Percentiles rank a stretch among this genome's conserved stretches.
phyloP scores from a whole-genome alignment of 1,140 invertebrate species.

The Linepithema humile region DNA sequence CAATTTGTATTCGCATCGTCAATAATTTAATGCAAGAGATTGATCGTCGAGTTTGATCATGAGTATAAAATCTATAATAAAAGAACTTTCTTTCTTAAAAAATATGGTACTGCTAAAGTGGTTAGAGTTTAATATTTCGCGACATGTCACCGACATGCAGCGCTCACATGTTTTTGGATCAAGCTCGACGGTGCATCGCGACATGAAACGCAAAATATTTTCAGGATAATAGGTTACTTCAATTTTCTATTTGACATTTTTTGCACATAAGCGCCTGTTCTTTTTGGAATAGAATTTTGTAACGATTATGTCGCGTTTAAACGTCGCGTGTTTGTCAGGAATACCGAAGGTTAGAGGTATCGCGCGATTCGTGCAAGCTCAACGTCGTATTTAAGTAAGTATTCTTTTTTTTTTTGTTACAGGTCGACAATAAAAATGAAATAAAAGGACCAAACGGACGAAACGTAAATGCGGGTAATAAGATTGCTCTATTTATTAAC shows the following conservation, averaged over 20 bases:
- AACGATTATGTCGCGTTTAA: conserved; percentile 46
- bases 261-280: neutral
- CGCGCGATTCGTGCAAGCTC: neutral
- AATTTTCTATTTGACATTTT: conserved; percentile 8
- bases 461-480: conserved; percentile 23
- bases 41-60: conserved; percentile 2
- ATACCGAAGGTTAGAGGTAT: conserved; percentile 55
- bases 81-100: neutral
- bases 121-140: neutral
- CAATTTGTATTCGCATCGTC: neutral
- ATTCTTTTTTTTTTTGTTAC: conserved; percentile 30
- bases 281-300: conserved; percentile 26
- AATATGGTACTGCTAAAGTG: neutral
- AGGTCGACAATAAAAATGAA: conserved; percentile 54
- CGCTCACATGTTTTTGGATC: conserved; percentile 30
- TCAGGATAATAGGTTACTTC: conserved; percentile 27
- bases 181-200: neutral
- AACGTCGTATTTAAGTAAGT: neutral
- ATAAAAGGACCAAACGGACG: conserved; percentile 21
- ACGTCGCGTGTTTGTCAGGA: conserved; percentile 38
- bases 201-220: neutral
- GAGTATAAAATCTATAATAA: neutral
- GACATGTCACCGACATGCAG: neutral
- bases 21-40: neutral
- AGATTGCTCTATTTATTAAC: neutral